These are phyloP conservation scores for Drosophila mimica DNA, from an alignment of 2,888 invertebrate species.

Conservation along the genomic window DNA sequence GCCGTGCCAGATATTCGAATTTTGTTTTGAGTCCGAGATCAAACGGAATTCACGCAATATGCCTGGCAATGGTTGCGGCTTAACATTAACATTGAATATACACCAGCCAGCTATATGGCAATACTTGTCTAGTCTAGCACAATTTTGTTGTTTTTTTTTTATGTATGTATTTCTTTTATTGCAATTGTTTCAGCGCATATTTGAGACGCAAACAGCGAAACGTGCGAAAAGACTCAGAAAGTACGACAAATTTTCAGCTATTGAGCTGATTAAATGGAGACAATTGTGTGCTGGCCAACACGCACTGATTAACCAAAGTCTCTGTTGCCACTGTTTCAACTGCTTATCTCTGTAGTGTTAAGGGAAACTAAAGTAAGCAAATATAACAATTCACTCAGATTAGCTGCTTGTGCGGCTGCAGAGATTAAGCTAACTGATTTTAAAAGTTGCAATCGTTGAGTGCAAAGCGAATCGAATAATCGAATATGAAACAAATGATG, in stretches of 20 bases:
- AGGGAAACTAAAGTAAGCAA: constrained; percentile 21
- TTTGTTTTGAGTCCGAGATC: constrained; percentile 36
- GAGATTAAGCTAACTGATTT: constrained; percentile 43
- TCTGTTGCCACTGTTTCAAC: not conserved
- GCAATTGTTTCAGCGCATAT: constrained; percentile 48
- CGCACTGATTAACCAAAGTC: constrained; percentile 31
- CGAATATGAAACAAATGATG: not conserved
- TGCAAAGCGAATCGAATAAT: not conserved
- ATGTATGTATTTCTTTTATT: constrained; percentile 31
- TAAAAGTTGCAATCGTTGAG: constrained; percentile 8
- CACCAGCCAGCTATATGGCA: constrained; percentile 37
- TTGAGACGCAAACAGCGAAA: constrained; percentile 63
- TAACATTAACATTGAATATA: constrained; percentile 69
- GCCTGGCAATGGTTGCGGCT: constrained; percentile 66
- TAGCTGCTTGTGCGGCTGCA: constrained; percentile 39
- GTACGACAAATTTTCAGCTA: constrained; percentile 21
- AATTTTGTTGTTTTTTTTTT: constrained; percentile 17
- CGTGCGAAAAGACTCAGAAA: constrained; percentile 63
- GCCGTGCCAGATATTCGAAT: constrained; percentile 29
- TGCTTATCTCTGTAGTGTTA: constrained; percentile 44
- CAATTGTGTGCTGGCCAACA: constrained; percentile 18
- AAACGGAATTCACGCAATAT: constrained; percentile 33
- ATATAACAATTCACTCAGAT: constrained; percentile 48
- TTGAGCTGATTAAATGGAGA: constrained; percentile 63
- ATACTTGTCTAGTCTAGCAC: constrained; percentile 38